Evolutionary conservation across 2,113 vertebrate genomes (phyloP).

Genomic region (Tychaedon coryphoeus): DNA sequence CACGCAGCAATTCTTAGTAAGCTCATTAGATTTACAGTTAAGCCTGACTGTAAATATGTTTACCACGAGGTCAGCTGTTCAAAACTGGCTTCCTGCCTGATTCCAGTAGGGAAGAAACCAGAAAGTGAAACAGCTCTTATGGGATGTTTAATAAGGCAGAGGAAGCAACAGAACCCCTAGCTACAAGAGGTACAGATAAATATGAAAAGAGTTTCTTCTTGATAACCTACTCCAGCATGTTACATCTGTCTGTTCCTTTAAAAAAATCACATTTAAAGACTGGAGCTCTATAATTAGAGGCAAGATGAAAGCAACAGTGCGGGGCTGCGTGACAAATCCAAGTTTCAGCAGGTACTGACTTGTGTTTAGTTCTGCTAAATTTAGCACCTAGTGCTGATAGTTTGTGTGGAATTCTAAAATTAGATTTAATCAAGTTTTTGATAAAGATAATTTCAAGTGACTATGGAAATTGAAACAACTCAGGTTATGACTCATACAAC

Average conservation of each 20-base stretch:
- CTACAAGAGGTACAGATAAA: not conserved
- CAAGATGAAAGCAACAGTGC: constrained; percentile 19
- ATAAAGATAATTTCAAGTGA: not conserved
- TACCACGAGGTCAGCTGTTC: not conserved
- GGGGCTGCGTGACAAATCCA: not conserved
- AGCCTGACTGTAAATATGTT: constrained; percentile 27
- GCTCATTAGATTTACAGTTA: constrained; percentile 1
- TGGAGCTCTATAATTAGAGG: constrained; percentile 7
- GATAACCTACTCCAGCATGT: not conserved
- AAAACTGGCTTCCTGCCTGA: constrained; percentile 2
- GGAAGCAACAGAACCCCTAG: not conserved
- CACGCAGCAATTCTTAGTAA: not conserved
- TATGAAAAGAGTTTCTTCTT: not conserved
- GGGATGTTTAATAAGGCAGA: constrained; percentile 12
- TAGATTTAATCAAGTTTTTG: not conserved
- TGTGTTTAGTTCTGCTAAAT: constrained; percentile 26
- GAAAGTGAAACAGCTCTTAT: not conserved
- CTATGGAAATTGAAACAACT: not conserved
- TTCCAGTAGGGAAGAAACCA: not conserved
- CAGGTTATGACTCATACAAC: not conserved
- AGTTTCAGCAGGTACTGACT: not conserved
- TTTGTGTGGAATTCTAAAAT: constrained; percentile 18
- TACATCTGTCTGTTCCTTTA: not conserved
- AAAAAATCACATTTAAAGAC: constrained; percentile 1
- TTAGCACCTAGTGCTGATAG: not conserved